Base-by-base conservation (phyloP, 53 echinoderm and acorn worm species). In the Stichopus horrens region DNA sequence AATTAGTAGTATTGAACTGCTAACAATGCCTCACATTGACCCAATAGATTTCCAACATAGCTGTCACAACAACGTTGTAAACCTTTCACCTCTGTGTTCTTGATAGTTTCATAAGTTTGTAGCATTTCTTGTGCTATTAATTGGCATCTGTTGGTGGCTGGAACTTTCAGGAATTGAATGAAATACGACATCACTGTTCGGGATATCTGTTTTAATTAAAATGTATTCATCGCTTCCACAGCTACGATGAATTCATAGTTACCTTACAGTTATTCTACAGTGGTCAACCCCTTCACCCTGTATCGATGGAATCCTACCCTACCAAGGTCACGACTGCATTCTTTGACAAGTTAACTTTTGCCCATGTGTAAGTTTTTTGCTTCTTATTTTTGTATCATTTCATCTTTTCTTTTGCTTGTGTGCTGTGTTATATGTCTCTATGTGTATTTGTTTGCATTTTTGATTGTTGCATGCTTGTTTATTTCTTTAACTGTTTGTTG, bases 231-330 rank as follows among this genome's bases (percentile, higher is more conserved):
- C 57, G 82, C 75, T 79, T 73, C 79, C 77, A 11, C 88, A 99
- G 99, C 23, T 94, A 94, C 81, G 99, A 99, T 76, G 93, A 90
- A 68, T 94, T 90, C 85, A 81, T 89, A 7, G 90, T 99, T 5
- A 90, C 92, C 9, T 90, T 94, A 22, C 94, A 94, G 75, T 83
- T 96, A 14, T 96, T 90, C 86, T 96, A 99, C 56, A 96, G 94
- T 23, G 99, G 99, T 13, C 92, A 92, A 55, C 79, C 93, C 6
- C 86, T 99, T 8, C 86, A 88, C 67, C 91, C 88, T 74, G 73
- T 65, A 54, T 90, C 90, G n/a, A 86, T 94, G 20, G 94, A 95
- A 66, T 96, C 94, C 9, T 93, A 92, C 94, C 95, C 94, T 1
- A 76, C 92, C 53, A 90, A 90, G 9, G 90, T 94, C 10, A 88